These are phyloP conservation scores for Dendroctonus ponderosae DNA, from an alignment of 1,140 invertebrate species.

Conservation along the genomic window DNA sequence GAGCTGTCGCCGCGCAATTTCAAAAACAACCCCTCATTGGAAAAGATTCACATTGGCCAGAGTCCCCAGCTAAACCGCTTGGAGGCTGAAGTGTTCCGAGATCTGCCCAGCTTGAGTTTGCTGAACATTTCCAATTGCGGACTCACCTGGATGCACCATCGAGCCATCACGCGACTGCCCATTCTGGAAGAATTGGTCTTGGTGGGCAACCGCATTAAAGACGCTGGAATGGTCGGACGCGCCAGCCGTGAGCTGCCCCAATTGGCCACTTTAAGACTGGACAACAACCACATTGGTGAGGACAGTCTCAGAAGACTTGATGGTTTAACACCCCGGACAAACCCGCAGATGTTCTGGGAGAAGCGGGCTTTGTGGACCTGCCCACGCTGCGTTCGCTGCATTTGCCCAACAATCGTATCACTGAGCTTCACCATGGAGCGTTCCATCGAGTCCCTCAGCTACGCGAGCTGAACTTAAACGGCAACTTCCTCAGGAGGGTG, in stretches of 20 bases:
- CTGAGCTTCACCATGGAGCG: constrained; percentile 71
- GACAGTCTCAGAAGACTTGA: neutral
- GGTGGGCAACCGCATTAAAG: constrained; percentile 68
- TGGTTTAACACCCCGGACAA: too few relatives aligned
- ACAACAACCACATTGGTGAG: constrained; percentile 26
- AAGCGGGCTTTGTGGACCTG: constrained; percentile 79
- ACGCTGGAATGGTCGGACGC: constrained; percentile 75
- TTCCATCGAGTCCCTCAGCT: constrained; percentile 75
- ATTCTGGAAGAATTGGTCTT: constrained; percentile 70
- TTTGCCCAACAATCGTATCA: constrained; percentile 72
- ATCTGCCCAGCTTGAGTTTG: constrained; percentile 68
- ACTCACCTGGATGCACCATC: constrained; percentile 74
- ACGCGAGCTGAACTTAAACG: constrained; percentile 71
- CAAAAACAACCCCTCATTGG: constrained; percentile 67
- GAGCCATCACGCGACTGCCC: constrained; percentile 69
- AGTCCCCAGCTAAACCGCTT: constrained; percentile 64
- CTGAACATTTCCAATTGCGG: constrained; percentile 78
- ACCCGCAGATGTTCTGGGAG: constrained; percentile 64
- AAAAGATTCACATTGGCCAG: constrained; percentile 72
- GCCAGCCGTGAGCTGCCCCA: constrained; percentile 71
- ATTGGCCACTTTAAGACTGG: constrained; percentile 61
- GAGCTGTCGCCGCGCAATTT: constrained; percentile 72
- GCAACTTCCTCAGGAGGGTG: constrained; percentile 73
- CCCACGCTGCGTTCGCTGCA: constrained; percentile 67
- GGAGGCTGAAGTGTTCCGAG: constrained; percentile 71